Evolutionary conservation across 2,113 vertebrate genomes (phyloP), one percentile per base, ranked within the genome.

Genomic region (Pygoscelis antarcticus): DNA sequence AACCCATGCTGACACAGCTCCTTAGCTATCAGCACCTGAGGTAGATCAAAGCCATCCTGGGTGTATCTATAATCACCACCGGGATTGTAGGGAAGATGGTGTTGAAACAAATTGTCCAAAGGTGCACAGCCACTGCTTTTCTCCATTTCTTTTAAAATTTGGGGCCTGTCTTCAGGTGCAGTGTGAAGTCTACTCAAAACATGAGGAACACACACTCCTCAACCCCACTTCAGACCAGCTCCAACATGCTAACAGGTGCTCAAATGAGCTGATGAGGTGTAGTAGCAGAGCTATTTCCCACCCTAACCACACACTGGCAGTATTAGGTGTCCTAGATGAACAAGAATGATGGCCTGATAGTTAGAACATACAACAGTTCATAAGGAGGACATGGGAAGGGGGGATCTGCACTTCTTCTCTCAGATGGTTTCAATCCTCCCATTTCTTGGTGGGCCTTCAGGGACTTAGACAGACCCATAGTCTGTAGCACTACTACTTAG

Each of bases 11-110:
- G 85, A 64, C 47, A 87, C 21, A 91, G 16, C 27, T 79, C 94
- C 81, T 93, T 81, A 82, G 69, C 46, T 61, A 57, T 74, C 69
- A 89, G 92, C 77, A 89, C 83, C 69, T 55, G 46, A 91, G 60
- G 77, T 9, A 62, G 44, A 25, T 40, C 72, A 49, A 66, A 87
- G 72, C 27, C 69, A 66, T 64, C 16, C 55, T 54, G 40, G 22
- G 16, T 5, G 0, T 21, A 21, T 27, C 71, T 83, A 3, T 52
- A 72, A 70, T 54, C 72, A 70, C 30, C 40, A 66, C n/a, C 44
- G 70, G 34, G 1, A 5, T 13, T 51, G 32, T 51, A 46, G 55
- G 30, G 40, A 47, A 93, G 21, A 66, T 54, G 42, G 27, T 49
- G 20, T 6, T 4, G 52, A 68, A 89, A 81, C 15, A 46, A 47